Evolutionary conservation across 2,888 invertebrate genomes (phyloP), one percentile per base, ranked within the genome.

Genomic region (Trachelus troglodyta): DNA sequence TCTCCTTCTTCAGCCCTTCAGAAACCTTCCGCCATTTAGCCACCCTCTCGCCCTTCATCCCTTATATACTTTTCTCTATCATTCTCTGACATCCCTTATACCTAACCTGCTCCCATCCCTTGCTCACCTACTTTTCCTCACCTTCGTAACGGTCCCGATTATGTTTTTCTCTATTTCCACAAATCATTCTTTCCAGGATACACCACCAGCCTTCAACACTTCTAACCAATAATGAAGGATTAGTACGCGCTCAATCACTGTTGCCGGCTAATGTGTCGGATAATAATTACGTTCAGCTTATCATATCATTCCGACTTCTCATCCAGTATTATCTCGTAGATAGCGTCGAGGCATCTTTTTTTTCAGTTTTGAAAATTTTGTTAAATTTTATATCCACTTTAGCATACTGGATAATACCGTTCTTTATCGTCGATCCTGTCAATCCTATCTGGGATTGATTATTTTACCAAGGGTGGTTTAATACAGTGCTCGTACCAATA

Each of bases 211-310:
- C 56, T 56, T 56, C 56, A 0, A 56, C 23, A 9, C 23, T 9
- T 34, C 76, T 78, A 69, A 34, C 74, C 74, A 12, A 75, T 76
- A 79, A 76, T 80, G 79, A 75, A 78, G 83, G 80, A 83, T 83
- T 82, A 79, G 31, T 79, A 69, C 73, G 75, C 80, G 83, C 76
- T 83, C 83, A 81, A 83, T 83, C 82, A 83, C 78, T 69, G 79
- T 80, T 75, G 76, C 2, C 23, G 56, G 56, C 23, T 56, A 23
- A 56, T 23, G 23, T 56, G 56, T 23, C 56, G 23, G 56, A 23
- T 9, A 23, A 56, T 23, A 56, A 56, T 56, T 56, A 56, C 56
- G 23, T 23, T 56, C 56, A 56, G 56, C 56, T 56, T 56, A 56
- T 56, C 23, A 56, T 56, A 23, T 56, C 56, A 9, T 56, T 23